A percentile compares a stretch with the other conserved stretches of the same genome.
These are phyloP conservation scores for Mormoops blainvillei DNA, from an alignment of 2,113 vertebrate species.

Conservation along the genomic window DNA sequence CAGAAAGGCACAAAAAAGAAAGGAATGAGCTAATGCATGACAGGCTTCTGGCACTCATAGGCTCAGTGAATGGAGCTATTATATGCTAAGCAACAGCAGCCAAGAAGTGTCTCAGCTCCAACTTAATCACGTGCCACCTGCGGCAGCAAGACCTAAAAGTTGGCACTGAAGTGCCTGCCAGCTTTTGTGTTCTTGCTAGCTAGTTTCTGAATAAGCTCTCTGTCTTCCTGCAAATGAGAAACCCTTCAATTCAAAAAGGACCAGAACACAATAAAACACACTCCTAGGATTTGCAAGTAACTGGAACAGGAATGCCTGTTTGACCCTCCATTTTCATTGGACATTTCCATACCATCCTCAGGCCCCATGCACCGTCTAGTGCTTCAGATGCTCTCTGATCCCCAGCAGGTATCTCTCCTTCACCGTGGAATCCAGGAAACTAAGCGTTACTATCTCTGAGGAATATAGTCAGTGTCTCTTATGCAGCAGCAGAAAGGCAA, in stretches of 20 bases:
- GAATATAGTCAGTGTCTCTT: not conserved
- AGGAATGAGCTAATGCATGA: slow-evolving; percentile 46
- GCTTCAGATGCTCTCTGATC: not conserved
- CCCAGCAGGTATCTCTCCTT: not conserved
- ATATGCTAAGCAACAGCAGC: not conserved
- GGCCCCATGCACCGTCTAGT: not conserved
- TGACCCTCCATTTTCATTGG: not conserved
- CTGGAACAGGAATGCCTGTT: not conserved
- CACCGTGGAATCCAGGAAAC: not conserved
- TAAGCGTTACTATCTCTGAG: not conserved
- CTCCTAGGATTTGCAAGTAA: slow-evolving; percentile 17
- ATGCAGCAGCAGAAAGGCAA: not conserved
- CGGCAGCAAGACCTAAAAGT: slow-evolving; percentile 1
- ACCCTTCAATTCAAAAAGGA: slow-evolving; percentile 37
- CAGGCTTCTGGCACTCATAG: not conserved
- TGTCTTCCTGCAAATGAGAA: slow-evolving; percentile 51
- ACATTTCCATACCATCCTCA: not conserved
- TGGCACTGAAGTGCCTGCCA: slow-evolving; percentile 16
- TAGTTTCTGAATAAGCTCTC: slow-evolving; percentile 57
- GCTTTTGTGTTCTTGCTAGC: slow-evolving; percentile 6
- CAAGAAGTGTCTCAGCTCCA: not conserved
- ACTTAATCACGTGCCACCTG: not conserved
- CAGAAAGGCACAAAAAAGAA: slow-evolving; percentile 11
- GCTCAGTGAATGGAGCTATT: slow-evolving; percentile 45
- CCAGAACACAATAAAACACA: not conserved